Percentiles rank a stretch among this genome's conserved stretches.
These are phyloP conservation scores for Canis aureus DNA, from an alignment of 2,113 vertebrate genomes.

Conservation along the genomic window DNA sequence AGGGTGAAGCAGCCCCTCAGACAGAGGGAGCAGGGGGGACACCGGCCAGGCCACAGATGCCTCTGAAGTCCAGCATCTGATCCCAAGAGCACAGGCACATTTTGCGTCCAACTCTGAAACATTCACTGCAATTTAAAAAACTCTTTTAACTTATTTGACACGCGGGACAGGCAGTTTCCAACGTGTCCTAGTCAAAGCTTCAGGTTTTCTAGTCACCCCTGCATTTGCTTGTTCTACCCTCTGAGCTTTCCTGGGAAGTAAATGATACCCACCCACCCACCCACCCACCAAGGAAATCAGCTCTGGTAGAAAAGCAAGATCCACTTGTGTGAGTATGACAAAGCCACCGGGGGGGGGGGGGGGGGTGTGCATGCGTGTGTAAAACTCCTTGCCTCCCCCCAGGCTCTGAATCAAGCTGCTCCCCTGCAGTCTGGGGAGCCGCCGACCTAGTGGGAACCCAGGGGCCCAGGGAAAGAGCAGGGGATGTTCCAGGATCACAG, in stretches of 20 bases:
- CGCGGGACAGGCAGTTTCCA: background rate
- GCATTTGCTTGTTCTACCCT: background rate
- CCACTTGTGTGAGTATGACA: fast-evolving
- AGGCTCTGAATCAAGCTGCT: background rate
- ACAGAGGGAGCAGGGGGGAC: fast-evolving
- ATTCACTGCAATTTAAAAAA: background rate
- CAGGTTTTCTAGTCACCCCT: background rate
- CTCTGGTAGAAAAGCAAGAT: background rate
- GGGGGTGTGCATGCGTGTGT: fast-evolving
- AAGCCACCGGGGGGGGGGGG: background rate
- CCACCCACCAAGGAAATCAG: background rate
- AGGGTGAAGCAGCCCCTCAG: background rate
- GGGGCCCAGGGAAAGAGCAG: too few relatives aligned
- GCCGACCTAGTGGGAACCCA: background rate
- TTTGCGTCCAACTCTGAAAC: background rate
- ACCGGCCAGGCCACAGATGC: background rate
- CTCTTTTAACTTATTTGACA: background rate
- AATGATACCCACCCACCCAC: background rate
- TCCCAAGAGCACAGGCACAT: background rate
- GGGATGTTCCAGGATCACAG: background rate
- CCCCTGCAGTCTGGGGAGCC: background rate
- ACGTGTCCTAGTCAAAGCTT: background rate
- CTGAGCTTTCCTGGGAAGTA: background rate
- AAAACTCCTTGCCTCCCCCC: background rate
- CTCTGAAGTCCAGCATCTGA: background rate